phyloP scores from a whole-genome alignment of 2,888 invertebrate genomes.

The Myopa testacea region DNA sequence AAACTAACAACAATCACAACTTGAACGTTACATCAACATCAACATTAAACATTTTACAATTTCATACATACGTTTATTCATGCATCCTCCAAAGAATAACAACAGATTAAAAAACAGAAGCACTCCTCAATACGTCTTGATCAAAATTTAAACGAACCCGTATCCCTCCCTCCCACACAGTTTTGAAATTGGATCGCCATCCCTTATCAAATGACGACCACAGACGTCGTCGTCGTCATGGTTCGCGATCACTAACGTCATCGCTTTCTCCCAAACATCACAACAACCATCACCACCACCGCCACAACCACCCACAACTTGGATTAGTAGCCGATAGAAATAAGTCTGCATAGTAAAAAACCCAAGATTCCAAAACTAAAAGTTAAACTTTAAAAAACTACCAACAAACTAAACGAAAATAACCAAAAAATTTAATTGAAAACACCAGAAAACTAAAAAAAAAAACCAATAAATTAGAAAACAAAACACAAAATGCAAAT shows the following conservation, averaged over 20 bases:
- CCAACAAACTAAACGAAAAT: conserved; percentile 53
- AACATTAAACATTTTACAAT: too few species aligned
- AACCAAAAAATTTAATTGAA: conserved; percentile 23
- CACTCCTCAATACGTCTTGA: conserved; percentile 5
- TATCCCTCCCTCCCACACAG: conserved; percentile 62
- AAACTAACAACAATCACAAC: too few species aligned
- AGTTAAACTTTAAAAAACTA: too few species aligned
- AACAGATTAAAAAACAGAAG: too few species aligned
- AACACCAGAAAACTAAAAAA: background rate
- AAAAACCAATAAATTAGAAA: background rate
- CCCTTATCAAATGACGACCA: conserved; percentile 61
- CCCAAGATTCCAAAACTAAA: too few species aligned
- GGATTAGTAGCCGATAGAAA: conserved; percentile 62
- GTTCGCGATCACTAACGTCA: conserved; percentile 20
- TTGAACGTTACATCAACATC: too few species aligned
- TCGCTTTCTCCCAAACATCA: conserved; percentile 21
- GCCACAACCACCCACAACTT: conserved; percentile 48
- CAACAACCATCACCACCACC: conserved; percentile 25
- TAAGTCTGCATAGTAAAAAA: too few species aligned
- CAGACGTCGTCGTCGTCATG: conserved; percentile 55
- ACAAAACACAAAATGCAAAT: conserved; percentile 35
- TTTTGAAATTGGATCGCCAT: conserved; percentile 59
- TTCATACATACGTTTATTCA: too few species aligned
- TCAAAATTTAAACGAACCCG: conserved; percentile 46
- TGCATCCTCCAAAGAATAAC: too few species aligned